Conservation (phyloP, 2,797 vertebrate genomes). For the Oreonectes daqikongensis region DNA sequence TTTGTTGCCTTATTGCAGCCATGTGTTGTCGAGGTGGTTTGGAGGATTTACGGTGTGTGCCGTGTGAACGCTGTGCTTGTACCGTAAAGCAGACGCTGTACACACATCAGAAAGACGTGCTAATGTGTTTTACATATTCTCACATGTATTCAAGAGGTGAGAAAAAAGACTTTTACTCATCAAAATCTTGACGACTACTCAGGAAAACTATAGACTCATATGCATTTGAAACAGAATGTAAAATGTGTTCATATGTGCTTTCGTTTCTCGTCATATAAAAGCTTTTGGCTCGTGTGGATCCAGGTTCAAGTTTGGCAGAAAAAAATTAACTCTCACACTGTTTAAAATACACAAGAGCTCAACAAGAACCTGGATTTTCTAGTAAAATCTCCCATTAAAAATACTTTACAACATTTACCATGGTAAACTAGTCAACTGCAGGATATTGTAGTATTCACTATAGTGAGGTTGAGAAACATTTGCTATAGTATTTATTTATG, state of each 20-base stretch:
- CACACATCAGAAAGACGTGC: neutral
- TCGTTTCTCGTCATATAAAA: neutral
- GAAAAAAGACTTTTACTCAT: too few species aligned
- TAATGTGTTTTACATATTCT: neutral
- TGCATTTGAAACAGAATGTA: neutral
- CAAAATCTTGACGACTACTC: too few species aligned
- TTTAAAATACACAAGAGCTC: neutral
- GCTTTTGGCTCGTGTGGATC: neutral
- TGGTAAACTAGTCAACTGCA: too few species aligned
- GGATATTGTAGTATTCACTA: too few species aligned
- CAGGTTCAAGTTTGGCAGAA: neutral
- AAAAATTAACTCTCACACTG: neutral
- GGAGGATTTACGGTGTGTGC: slow-evolving; percentile 70
- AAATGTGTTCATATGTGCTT: too few species aligned
- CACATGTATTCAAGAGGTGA: too few species aligned
- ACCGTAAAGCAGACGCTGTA: neutral
- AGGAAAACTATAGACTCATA: too few species aligned
- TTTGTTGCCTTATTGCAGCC: slow-evolving; percentile 82
- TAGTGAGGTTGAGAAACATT: too few species aligned
- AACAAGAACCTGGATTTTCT: neutral
- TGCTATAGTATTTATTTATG: too few species aligned
- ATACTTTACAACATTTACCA: too few species aligned
- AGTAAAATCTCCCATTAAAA: too few species aligned
- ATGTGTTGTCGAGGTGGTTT: slow-evolving; percentile 70
- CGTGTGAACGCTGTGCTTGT: slow-evolving; percentile 74